Evolutionary conservation across 1,140 invertebrate genomes (phyloP), one percentile per base, ranked within the genome.

Genomic region (Zaprionus davidi): DNA sequence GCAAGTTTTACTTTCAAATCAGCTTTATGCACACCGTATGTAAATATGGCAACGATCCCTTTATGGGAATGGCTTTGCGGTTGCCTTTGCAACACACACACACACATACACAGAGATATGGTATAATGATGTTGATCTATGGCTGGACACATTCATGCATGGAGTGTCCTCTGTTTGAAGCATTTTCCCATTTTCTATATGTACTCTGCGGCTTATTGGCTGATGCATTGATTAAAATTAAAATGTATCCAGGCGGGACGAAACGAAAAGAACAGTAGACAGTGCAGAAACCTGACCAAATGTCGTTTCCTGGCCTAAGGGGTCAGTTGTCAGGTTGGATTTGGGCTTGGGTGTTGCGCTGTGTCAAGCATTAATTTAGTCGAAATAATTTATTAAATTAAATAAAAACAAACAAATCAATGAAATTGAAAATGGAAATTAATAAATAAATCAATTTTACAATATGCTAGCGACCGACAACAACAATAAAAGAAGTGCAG

Each of bases 391-490:
- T 76, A 86, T 79, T 64, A 79, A 82, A 85, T 86, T 81, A 85
- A 86, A 86, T 79, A 73, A 82, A 79, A 76, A 59, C 79, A 82
- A 85, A 76, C 76, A 77, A 77, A 68, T 68, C 60, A 76, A 71
- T 65, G 73, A 22, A 51, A 51, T 51, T 51, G 31, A 71, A 67
- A 58, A 70, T 68, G 60, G 56, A 82, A 81, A 86, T 86, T 71
- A 82, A 85, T 85, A 85, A 85, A 81, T 85, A 82, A 85, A 85
- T 86, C 82, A 81, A 81, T 86, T 85, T 79, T 85, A 79, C 76
- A 85, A 86, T 76, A 86, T 78, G 67, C 67, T 62, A 65, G 11
- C 68, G 59, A 76, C 36, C 31, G 63, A 20, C 26, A 76, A 53
- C 60, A 53, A 55, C 36, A 78, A 76, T 51, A 77, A 62, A 24